Base-by-base conservation (phyloP, 2,888 invertebrate genomes). In the Apeira syringaria region DNA sequence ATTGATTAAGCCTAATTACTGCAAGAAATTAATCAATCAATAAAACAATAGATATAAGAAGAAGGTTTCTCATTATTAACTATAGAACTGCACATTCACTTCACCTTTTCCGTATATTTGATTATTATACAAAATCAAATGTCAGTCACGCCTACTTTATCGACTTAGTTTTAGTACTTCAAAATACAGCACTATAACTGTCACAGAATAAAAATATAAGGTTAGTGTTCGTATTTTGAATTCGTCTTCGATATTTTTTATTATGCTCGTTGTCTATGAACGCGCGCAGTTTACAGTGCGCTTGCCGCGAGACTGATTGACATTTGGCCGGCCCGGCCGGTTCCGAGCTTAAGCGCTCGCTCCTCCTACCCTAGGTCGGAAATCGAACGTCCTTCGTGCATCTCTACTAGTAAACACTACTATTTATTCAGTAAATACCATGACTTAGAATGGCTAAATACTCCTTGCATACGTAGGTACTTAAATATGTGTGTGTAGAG, bases 171-270 rank as follows among this genome's bases (percentile, higher is more conserved):
- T 13, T 13, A 26, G 18, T 37, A 33, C 45, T 13, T 7, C 4
- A 20, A 3, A 9, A 13, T 25, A 39, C 32, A 34, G 27, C 50
- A 53, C 55, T 46, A 27, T 8, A 35, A 35, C 41, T 47, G 42
- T 24, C 30, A 45, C 24, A 5, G 12, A 2, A 28, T 22, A 37
- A 22, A 6, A 32, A 36, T 35, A 38, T 32, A 6, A 25, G 18
- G 8, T n/a, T 13, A 34, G 13, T 47, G 37, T 56, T 44, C 59
- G 56, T 56, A 38, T 36, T 54, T 50, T 47, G 34, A 36, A 52
- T 40, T 57, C 53, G 50, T 43, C 38, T 68, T 71, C 64, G 64
- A 56, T 53, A 44, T 53, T 59, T 40, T n/a, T 44, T 52, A 51
- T 15, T 58, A 17, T 39, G 41, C 29, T 55, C 44, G 39, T 60